phyloP scores from a whole-genome alignment of 1,140 invertebrate species.

The Mycetomoellerius zeteki region DNA sequence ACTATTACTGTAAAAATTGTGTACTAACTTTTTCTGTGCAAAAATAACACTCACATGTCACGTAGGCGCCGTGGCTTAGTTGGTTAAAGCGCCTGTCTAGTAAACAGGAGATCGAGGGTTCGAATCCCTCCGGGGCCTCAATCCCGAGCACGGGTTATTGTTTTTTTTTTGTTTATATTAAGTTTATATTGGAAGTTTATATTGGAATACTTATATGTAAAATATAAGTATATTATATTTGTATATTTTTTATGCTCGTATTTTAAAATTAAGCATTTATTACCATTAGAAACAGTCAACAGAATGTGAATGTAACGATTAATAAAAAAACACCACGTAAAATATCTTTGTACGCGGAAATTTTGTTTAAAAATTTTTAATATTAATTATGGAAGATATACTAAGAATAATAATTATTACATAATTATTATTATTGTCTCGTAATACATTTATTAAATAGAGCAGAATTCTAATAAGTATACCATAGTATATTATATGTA shows the following conservation, averaged over 20 bases:
- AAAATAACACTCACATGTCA: background rate
- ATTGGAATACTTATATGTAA: background rate
- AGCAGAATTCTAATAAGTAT: background rate
- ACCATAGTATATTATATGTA: background rate
- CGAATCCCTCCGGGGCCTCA: constrained; percentile 88
- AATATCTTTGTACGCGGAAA: background rate
- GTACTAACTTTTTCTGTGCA: background rate
- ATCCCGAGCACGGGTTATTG: background rate
- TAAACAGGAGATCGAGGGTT: constrained; percentile 89
- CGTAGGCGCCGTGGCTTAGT: constrained; percentile 87
- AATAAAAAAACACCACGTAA: background rate
- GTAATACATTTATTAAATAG: background rate
- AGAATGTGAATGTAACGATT: background rate
- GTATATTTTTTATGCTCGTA: background rate
- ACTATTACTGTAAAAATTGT: background rate
- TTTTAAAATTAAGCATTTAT: background rate
- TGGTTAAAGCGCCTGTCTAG: constrained; percentile 89
- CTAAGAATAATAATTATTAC: background rate
- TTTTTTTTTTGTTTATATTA: background rate
- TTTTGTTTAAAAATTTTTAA: background rate
- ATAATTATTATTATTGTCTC: background rate
- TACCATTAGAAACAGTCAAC: background rate
- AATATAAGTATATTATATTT: background rate
- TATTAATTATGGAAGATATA: background rate
- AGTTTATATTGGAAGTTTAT: background rate